phyloP scores from a whole-genome alignment of 2,797 vertebrate genomes.

The Chelon labrosus region DNA sequence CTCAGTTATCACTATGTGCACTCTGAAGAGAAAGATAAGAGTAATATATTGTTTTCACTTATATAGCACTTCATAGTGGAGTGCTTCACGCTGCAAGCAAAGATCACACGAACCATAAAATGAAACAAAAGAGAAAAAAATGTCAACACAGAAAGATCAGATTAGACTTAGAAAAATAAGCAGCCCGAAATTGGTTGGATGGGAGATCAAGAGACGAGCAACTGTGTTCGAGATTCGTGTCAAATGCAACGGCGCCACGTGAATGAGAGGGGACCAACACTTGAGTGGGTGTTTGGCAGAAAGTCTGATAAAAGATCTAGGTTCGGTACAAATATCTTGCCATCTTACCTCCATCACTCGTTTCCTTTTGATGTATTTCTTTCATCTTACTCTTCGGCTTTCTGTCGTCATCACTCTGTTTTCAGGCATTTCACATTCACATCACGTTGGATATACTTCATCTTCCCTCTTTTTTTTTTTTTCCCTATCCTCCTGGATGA shows the following conservation, averaged over 20 bases:
- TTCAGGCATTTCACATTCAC: not conserved
- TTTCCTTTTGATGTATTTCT: not conserved
- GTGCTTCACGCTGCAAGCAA: too few relatives aligned
- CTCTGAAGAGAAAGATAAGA: not conserved
- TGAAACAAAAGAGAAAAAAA: too few relatives aligned
- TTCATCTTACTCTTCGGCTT: not conserved
- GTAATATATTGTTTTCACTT: too few relatives aligned
- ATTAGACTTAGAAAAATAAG: not conserved
- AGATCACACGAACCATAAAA: too few relatives aligned
- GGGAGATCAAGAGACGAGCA: not conserved
- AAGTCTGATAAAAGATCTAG: constrained; percentile 1
- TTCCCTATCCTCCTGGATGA: not conserved
- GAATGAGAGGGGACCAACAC: too few relatives aligned
- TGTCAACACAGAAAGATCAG: not conserved
- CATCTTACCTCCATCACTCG: not conserved
- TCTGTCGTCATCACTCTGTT: not conserved
- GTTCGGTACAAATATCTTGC: constrained; percentile 5
- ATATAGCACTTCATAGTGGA: too few relatives aligned
- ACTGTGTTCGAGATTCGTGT: too few relatives aligned
- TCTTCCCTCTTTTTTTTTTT: not conserved
- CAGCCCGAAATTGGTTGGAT: not conserved
- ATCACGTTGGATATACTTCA: not conserved
- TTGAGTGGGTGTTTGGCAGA: not conserved
- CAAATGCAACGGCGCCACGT: not conserved
- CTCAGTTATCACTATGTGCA: not conserved